Conservation (phyloP, 2,113 vertebrate species). For the Cebus imitator region DNA sequence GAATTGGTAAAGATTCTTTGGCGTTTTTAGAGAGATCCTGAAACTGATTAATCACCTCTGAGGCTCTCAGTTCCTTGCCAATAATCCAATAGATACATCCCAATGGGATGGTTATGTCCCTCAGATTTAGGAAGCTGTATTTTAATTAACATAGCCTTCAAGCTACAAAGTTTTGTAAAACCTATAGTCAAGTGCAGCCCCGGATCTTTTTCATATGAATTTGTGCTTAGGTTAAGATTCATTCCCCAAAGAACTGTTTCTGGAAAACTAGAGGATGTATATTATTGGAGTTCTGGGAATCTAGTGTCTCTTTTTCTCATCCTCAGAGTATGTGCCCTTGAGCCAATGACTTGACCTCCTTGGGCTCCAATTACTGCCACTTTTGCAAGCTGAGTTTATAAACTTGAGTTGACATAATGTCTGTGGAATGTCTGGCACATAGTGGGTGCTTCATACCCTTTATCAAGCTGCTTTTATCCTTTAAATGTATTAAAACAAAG, state of each 20-base stretch:
- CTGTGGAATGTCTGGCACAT: too few relatives aligned
- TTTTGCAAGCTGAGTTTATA: neutral
- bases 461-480: neutral
- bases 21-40: neutral
- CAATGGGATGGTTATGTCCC: neutral
- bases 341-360: rapidly evolving
- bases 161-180: neutral
- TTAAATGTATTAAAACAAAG: neutral
- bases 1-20: neutral
- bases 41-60: rapidly evolving
- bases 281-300: neutral
- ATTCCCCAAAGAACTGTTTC: neutral
- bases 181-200: neutral
- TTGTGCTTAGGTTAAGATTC: neutral
- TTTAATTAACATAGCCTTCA: neutral
- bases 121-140: neutral
- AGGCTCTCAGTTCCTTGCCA: neutral
- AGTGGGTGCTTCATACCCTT: neutral
- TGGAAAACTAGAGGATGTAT: neutral
- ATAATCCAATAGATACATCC: neutral
- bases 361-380: neutral
- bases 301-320: neutral
- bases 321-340: too few relatives aligned
- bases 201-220: neutral
- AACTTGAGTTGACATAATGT: rapidly evolving